Evolutionary conservation across 53 echinoderm and acorn worm species (phyloP).

Genomic region (Luidia sarsii): DNA sequence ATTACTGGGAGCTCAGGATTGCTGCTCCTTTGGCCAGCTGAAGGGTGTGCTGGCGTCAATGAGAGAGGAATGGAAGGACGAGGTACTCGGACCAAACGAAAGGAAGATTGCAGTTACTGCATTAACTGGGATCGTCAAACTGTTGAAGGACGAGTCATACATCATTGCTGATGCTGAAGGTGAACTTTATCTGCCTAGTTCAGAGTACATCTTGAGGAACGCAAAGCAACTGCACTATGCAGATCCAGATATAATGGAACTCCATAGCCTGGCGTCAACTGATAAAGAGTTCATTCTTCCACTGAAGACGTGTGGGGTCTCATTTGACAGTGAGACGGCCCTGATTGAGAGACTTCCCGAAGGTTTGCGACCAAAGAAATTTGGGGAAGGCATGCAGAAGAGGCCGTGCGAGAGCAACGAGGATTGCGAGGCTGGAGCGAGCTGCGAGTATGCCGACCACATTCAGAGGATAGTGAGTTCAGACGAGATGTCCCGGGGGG

Average conservation of each 20-base stretch:
- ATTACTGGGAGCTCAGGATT: constrained; percentile 20
- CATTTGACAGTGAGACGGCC: neutral
- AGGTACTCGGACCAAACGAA: constrained; percentile 43
- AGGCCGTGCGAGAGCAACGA: constrained; percentile 19
- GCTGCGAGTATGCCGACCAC: neutral
- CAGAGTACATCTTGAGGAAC: constrained; percentile 2
- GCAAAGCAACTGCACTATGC: constrained; percentile 36
- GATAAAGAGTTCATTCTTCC: constrained; percentile 33
- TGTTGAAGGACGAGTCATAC: constrained; percentile 8
- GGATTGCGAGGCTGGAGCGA: neutral
- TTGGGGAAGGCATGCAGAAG: constrained; percentile 25
- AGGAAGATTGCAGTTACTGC: neutral
- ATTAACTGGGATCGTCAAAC: neutral
- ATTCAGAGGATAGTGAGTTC: constrained; percentile 33
- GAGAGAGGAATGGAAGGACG: neutral
- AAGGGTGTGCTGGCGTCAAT: constrained; percentile 31
- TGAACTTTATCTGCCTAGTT: constrained; percentile 31
- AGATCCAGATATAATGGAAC: constrained; percentile 9
- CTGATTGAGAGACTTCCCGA: constrained; percentile 12
- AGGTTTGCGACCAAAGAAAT: constrained; percentile 17
- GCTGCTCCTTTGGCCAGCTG: constrained; percentile 44
- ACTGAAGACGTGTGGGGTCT: constrained; percentile 19
- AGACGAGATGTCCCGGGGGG: constrained; percentile 27
- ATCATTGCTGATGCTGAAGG: constrained; percentile 33
- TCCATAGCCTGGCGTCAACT: neutral